Conservation (phyloP, 1,140 invertebrate genomes). For the Aradophagus sp. region DNA sequence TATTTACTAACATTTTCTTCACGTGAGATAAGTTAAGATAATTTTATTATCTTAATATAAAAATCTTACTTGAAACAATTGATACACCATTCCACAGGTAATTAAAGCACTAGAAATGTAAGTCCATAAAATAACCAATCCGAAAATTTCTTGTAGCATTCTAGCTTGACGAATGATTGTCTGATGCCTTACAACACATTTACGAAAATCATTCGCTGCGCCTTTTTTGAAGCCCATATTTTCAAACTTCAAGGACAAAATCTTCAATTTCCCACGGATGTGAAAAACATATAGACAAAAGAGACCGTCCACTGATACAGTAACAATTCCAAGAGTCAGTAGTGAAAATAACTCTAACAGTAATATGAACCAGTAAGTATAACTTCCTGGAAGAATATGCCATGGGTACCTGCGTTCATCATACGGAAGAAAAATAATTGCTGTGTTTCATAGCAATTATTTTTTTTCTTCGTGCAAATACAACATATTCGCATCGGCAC, state of each 20-base stretch:
- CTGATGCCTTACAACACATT: conserved; percentile 1
- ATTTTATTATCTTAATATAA: too few species aligned
- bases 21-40: too few species aligned
- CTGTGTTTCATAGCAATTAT: too few species aligned
- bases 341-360: neutral
- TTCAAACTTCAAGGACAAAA: conserved; percentile 28
- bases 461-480: too few species aligned
- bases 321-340: conserved; percentile 22
- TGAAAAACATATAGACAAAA: conserved; percentile 59
- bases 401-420: too few species aligned
- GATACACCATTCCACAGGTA: conserved; percentile 59
- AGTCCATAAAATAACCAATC: conserved; percentile 50
- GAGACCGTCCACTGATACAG: conserved; percentile 52
- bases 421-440: too few species aligned
- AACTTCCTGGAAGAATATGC: conserved; percentile 1
- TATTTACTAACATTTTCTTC: too few species aligned
- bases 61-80: conserved; percentile 49
- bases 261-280: conserved; percentile 42
- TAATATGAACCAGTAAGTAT: conserved; percentile 12
- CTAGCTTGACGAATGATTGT: conserved; percentile 26
- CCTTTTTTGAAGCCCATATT: conserved; percentile 18
- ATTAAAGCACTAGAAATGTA: conserved; percentile 51
- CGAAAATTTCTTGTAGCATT: conserved; percentile 49
- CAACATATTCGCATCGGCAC: too few species aligned
- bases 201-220: neutral